A percentile compares a stretch with the other conserved stretches of the same genome.
Conservation (phyloP, 2,888 invertebrate species). For the Drosophila nr. perissopoda region DNA sequence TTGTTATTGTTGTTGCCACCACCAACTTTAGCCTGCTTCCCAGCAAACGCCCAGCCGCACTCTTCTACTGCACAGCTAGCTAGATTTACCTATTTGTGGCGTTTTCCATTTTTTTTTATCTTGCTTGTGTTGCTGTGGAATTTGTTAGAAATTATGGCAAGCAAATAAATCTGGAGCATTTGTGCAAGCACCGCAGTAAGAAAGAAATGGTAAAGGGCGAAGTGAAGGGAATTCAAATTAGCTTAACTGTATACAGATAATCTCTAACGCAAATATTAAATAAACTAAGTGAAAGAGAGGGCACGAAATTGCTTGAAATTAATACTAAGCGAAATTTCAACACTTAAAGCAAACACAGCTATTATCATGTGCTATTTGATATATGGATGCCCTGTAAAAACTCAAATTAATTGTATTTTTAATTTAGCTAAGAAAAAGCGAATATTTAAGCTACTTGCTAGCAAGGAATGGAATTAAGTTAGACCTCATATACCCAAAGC, state of each 20-base stretch:
- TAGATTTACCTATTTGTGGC: constrained; percentile 23
- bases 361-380: not conserved
- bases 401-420: not conserved
- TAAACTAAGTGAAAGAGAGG: not conserved
- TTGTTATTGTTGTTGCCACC: constrained; percentile 37
- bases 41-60: not conserved
- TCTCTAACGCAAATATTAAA: not conserved
- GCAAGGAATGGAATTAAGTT: not conserved
- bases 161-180: constrained; percentile 27
- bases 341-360: not conserved
- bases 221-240: constrained; percentile 24
- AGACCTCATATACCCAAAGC: not conserved
- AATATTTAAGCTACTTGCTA: not conserved
- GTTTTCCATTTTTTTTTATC: constrained; percentile 5
- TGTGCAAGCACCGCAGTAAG: constrained; percentile 6
- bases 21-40: constrained; percentile 31
- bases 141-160: constrained; percentile 34
- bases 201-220: constrained; percentile 10
- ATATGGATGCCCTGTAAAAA: not conserved
- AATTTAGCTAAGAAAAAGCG: not conserved
- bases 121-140: constrained; percentile 29
- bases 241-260: constrained; percentile 19
- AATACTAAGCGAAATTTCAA: constrained; percentile 2
- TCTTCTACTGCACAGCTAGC: not conserved
- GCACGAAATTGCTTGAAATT: not conserved